Percentiles rank a stretch among this genome's conserved stretches.
These are phyloP conservation scores for Hypolimnas misippus DNA, from an alignment of 2,888 invertebrate species.

Conservation along the genomic window DNA sequence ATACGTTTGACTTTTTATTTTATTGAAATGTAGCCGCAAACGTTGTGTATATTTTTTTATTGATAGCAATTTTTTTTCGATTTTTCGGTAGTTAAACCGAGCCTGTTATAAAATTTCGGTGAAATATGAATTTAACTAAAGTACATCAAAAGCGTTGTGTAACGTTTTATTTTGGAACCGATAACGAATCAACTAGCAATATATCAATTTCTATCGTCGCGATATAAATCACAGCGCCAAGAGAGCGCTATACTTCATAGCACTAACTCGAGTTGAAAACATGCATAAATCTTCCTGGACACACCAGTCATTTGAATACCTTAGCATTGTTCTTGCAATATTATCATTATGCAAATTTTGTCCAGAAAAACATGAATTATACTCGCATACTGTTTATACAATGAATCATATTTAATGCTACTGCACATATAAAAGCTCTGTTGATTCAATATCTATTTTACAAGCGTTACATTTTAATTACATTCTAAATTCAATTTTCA, in stretches of 20 bases:
- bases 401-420: not conserved
- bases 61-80: too few species aligned
- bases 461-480: not conserved
- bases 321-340: constrained; percentile 21
- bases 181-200: constrained; percentile 9
- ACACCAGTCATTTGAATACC: constrained; percentile 16
- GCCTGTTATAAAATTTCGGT: too few species aligned
- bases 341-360: constrained; percentile 9
- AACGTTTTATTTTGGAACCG: too few species aligned
- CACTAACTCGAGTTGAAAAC: constrained; percentile 20
- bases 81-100: too few species aligned
- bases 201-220: constrained; percentile 20
- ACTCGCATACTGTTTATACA: not conserved
- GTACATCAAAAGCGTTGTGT: too few species aligned
- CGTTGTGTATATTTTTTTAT: not conserved
- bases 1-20: constrained; percentile 16
- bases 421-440: not conserved
- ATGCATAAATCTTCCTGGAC: constrained; percentile 26
- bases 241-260: constrained; percentile 26
- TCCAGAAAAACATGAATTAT: not conserved
- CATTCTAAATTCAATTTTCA: too few species aligned
- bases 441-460: not conserved
- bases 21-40: not conserved
- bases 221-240: constrained; percentile 22
- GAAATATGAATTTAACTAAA: too few species aligned